Evolutionary conservation across 2,888 invertebrate genomes (phyloP).

Genomic region (Scaptomyza reducta): DNA sequence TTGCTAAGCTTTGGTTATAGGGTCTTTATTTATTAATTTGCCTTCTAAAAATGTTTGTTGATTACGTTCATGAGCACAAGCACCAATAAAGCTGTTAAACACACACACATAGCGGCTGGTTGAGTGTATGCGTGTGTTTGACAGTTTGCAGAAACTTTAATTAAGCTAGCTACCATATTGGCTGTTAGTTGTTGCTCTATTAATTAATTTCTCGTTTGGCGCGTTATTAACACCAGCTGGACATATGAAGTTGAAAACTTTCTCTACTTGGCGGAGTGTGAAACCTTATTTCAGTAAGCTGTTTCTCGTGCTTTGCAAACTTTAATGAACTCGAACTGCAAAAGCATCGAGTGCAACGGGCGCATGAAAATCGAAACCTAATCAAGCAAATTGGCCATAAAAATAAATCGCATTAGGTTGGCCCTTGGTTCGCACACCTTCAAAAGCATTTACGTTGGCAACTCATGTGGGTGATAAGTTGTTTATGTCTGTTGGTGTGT

Average conservation of each 20-base stretch:
- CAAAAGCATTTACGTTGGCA: slow-evolving; percentile 67
- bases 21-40: slow-evolving; percentile 8
- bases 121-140: slow-evolving; percentile 4
- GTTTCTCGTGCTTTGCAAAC: slow-evolving; percentile 50
- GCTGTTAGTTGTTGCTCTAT: slow-evolving; percentile 28
- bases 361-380: slow-evolving; percentile 77
- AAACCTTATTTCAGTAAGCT: slow-evolving; percentile 33
- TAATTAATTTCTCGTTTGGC: slow-evolving; percentile 55
- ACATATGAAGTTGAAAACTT: slow-evolving; percentile 30
- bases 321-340: slow-evolving; percentile 57
- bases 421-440: slow-evolving; percentile 47
- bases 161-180: slow-evolving; percentile 19
- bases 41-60: slow-evolving; percentile 34
- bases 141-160: slow-evolving; percentile 18
- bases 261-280: slow-evolving; percentile 6
- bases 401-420: slow-evolving; percentile 76
- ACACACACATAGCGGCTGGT: background rate
- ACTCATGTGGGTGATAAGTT: slow-evolving; percentile 48
- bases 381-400: slow-evolving; percentile 80
- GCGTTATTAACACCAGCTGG: slow-evolving; percentile 41
- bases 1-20: background rate
- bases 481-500: slow-evolving; percentile 2
- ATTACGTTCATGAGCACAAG: slow-evolving; percentile 37
- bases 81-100: background rate
- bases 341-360: slow-evolving; percentile 51